phyloP scores from a whole-genome alignment of 2,113 vertebrate genomes.

The Nothoprocta perdicaria region DNA sequence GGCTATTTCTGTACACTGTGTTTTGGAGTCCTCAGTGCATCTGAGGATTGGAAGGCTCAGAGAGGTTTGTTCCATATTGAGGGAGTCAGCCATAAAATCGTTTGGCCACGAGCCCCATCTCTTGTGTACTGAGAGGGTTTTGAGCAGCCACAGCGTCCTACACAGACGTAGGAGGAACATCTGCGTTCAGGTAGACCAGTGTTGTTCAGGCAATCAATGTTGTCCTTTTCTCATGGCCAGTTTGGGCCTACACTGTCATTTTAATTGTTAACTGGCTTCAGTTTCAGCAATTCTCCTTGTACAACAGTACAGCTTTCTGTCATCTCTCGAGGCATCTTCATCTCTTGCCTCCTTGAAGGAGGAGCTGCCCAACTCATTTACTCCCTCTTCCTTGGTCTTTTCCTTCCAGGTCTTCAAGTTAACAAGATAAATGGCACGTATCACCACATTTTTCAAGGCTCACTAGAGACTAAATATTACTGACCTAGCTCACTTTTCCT shows the following conservation, averaged over 20 bases:
- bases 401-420: neutral
- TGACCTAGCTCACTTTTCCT: neutral
- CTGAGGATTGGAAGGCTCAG: neutral
- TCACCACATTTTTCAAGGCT: neutral
- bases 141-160: neutral
- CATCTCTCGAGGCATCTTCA: accelerated
- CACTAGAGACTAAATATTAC: neutral
- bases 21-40: neutral
- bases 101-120: neutral
- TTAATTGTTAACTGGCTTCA: neutral
- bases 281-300: neutral
- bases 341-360: neutral
- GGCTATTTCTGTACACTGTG: neutral
- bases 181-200: neutral
- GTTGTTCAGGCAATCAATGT: neutral
- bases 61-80: neutral
- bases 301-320: neutral
- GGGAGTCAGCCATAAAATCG: neutral
- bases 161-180: neutral
- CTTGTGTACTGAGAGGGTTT: neutral
- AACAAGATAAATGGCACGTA: neutral
- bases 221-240: neutral
- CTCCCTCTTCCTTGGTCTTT: neutral
- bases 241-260: neutral
- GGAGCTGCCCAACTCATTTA: neutral